Base-by-base conservation (phyloP, 2,888 invertebrate species). In the Aleiodes alternator region DNA sequence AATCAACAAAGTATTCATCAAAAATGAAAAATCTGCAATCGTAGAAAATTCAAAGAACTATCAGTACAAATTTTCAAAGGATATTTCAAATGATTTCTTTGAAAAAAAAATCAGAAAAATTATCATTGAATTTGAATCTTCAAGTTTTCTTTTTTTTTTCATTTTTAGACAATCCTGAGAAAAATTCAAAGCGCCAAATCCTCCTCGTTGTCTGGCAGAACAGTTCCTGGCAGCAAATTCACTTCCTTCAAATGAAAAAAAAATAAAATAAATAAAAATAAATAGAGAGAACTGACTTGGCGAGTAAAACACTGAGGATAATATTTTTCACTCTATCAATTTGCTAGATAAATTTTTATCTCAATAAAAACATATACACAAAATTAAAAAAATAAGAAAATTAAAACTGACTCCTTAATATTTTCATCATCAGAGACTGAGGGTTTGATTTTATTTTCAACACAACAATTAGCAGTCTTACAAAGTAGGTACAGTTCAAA, bases 381-480 rank as follows among this genome's bases (percentile, higher is more conserved):
- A 66, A 74, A 73, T 71, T n/a, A n/a, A n/a, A n/a, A n/a, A n/a
- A n/a, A n/a, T n/a, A n/a, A n/a, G n/a, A n/a, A 69, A 59, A 72
- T 8, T 2, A 72, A 55, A 69, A 69, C 59, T 51, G 14, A 55
- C 61, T 69, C 31, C 55, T 69, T 38, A 73, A 11, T 14, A 4
- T 23, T 3, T 11, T 43, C 48, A 16, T 11, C 43, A 43, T 75
- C 70, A 43, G 11, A 74, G 12, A 68, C 69, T 56, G 66, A 66
- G 61, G 59, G 29, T 68, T 68, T 61, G 80, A 73, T 76, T 83
- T 82, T 81, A 83, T 84, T 83, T 23, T 78, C 78, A 84, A 86
- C 82, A 84, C 83, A 83, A 81, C 82, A 82, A 82, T 82, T 83
- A 85, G 82, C 83, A 84, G 84, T 85, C 84, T 86, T 86, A 83